Percentiles rank a stretch among this genome's conserved stretches.
These are phyloP conservation scores for Indicator maculatus DNA, from an alignment of 2,113 vertebrate species.

Conservation along the genomic window DNA sequence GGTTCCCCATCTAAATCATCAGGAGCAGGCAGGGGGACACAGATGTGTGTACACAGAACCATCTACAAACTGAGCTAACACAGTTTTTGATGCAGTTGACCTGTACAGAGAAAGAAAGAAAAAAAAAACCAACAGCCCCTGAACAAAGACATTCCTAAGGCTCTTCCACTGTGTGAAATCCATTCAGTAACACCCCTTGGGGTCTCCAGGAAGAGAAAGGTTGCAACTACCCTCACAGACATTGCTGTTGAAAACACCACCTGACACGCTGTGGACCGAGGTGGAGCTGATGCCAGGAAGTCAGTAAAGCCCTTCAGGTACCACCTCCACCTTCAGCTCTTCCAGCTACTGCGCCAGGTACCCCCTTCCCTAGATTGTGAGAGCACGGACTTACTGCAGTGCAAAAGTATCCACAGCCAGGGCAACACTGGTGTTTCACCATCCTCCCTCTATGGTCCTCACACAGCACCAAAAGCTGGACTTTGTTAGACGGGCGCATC, in stretches of 20 bases:
- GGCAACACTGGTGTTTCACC: constrained; percentile 98
- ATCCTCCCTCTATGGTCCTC: constrained; percentile 95
- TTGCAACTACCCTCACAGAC: constrained; percentile 33
- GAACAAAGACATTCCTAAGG: background rate
- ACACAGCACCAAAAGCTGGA: constrained; percentile 91
- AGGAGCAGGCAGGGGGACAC: background rate
- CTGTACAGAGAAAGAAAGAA: background rate
- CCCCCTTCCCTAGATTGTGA: constrained; percentile 48
- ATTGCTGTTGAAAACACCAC: constrained; percentile 43
- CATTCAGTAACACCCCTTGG: background rate
- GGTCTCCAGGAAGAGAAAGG: constrained; percentile 4
- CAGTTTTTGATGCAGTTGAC: background rate
- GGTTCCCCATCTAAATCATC: background rate
- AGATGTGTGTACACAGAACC: background rate
- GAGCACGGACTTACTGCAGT: constrained; percentile 82
- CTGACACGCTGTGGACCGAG: constrained; percentile 57
- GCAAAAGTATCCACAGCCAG: constrained; percentile 96
- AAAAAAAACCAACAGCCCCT: background rate
- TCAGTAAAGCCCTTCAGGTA: constrained; percentile 51
- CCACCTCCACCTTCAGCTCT: constrained; percentile 53
- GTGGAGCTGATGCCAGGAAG: constrained; percentile 52
- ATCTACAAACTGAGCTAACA: background rate
- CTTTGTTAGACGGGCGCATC: constrained; percentile 94
- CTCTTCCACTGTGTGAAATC: background rate
- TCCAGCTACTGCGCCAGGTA: constrained; percentile 41